Evolutionary conservation across 2,797 vertebrate species (phyloP).

Genomic region (Microctenopoma lineatum): DNA sequence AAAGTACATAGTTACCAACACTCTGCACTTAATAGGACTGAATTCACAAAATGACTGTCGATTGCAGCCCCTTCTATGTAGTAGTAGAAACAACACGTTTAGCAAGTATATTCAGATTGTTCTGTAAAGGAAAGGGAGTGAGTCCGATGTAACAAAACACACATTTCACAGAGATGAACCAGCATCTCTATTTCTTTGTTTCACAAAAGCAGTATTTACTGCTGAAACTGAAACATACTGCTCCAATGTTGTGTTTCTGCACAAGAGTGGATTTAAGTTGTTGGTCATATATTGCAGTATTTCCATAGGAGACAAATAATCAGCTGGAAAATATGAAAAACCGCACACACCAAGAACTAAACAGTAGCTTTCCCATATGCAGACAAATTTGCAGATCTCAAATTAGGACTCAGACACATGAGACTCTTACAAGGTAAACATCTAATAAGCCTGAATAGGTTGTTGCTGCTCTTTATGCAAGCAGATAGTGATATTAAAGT

Average conservation of each 20-base stretch:
- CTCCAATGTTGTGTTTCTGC: not conserved
- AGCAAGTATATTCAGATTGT: too few species aligned
- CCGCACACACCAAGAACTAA: not conserved
- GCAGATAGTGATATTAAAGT: constrained; percentile 70
- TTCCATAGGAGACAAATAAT: constrained; percentile 12
- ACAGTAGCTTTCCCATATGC: not conserved
- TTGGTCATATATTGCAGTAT: not conserved
- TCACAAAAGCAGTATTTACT: constrained; percentile 5
- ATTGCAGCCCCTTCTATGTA: constrained; percentile 2
- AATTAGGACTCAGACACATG: constrained; percentile 61
- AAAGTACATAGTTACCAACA: too few species aligned
- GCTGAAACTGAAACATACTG: not conserved
- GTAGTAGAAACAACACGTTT: not conserved
- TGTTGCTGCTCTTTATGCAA: constrained; percentile 67
- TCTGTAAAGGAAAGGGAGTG: not conserved
- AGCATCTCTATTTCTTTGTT: constrained; percentile 5
- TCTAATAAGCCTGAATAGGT: constrained; percentile 75
- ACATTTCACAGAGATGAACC: constrained; percentile 21
- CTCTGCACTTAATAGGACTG: constrained; percentile 4
- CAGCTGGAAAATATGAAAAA: constrained; percentile 25
- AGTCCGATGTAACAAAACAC: constrained; percentile 4
- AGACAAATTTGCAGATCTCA: constrained; percentile 50
- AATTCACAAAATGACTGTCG: constrained; percentile 8
- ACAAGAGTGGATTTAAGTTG: not conserved
- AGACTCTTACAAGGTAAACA: constrained; percentile 68